Evolutionary conservation across 2,888 invertebrate species (phyloP), one percentile per base, ranked within the genome.

Genomic region (Stenurella melanura): DNA sequence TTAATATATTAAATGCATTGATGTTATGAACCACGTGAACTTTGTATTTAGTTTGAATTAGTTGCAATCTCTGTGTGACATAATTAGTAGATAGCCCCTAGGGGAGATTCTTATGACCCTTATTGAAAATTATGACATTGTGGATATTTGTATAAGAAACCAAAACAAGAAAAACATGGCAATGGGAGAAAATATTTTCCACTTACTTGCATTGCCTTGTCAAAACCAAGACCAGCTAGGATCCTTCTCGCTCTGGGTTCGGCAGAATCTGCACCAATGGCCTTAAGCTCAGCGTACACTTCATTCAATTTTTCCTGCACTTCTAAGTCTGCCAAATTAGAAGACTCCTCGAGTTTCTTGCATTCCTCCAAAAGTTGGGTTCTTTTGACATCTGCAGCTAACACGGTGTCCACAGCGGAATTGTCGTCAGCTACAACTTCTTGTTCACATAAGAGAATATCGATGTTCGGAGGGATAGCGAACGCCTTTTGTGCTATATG

Each of bases 221-320:
- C 96, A 90, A 99, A 99, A 60, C 99, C 99, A 73, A 99, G 91
- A 95, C 99, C 99, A 78, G 99, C 98, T 61, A 99, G 91, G 86
- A 99, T 99, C 76, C 99, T 93, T 0, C 99, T 92, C 0, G 99
- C 99, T 82, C 97, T 93, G 0, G 99, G 97, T 89, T 99, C 99
- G 0, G 99, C 99, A 0, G 98, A 97, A 89, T 99, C 99, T 0
- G 99, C 98, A 12, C 97, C 98, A 79, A 99, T 98, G 0, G 97
- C 98, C 88, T 97, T 96, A 77, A 99, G 89, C 88, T 99, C 99
- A 15, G 96, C 95, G 87, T 98, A 98, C 5, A 98, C 96, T 87
- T 97, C 97, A 87, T 97, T 96, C 12, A 98, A 90, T 85, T 94
- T 92, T 66, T 95, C 94, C 87, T 96, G 96, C 34, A 94, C 93